Conservation (phyloP, 2,113 vertebrate genomes). For the Micronisus gabar region DNA sequence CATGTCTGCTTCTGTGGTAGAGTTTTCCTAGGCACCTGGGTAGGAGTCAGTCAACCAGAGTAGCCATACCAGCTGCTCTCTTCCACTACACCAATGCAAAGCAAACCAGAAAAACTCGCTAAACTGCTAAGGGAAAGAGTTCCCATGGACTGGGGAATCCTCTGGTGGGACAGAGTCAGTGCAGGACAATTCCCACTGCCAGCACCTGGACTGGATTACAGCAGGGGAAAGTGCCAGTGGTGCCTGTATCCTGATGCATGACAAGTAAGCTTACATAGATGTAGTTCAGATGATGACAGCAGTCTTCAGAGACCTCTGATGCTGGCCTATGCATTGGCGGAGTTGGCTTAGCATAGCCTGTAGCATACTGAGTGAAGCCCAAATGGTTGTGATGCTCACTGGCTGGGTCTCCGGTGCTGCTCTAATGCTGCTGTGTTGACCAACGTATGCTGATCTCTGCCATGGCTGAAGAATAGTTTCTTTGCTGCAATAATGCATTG, state of each 20-base stretch:
- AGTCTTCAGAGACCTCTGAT: neutral
- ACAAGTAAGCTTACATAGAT: neutral
- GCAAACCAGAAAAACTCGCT: slow-evolving; percentile 41
- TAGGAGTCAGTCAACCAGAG: neutral
- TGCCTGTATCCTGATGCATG: neutral
- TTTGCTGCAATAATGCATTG: neutral
- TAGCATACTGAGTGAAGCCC: neutral
- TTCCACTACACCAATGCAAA: neutral
- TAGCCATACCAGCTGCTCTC: neutral
- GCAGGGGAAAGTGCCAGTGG: neutral
- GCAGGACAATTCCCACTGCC: neutral
- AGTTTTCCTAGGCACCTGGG: neutral
- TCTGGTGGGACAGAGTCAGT: neutral
- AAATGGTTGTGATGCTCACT: neutral
- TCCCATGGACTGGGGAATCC: neutral
- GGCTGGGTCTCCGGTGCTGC: neutral
- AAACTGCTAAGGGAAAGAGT: neutral
- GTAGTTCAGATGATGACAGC: neutral
- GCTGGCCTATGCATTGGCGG: neutral
- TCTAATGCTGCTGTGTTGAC: neutral
- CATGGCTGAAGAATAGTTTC: neutral
- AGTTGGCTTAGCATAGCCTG: neutral
- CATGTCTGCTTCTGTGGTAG: neutral
- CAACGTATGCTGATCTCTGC: neutral
- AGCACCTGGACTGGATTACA: neutral